Percentiles rank a stretch among this genome's conserved stretches.
These are phyloP conservation scores for Acheta domesticus DNA, from an alignment of 2,888 invertebrate species.

Conservation along the genomic window DNA sequence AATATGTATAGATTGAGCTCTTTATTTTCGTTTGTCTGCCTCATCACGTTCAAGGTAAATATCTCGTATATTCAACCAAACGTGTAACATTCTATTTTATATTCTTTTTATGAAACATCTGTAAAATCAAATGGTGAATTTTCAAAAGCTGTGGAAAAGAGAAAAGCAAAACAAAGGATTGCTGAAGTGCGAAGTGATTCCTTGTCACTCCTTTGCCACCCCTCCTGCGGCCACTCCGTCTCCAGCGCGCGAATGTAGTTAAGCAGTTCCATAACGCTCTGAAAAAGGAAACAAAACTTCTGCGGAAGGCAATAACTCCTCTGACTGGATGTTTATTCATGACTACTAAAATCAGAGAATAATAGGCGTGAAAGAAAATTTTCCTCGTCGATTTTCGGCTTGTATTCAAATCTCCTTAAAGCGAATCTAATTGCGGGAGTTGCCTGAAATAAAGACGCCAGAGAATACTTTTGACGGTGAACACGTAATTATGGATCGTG, in stretches of 20 bases:
- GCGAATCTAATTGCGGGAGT: background rate
- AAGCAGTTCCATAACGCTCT: constrained; percentile 4
- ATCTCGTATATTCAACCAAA: too few species aligned
- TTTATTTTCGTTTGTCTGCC: too few species aligned
- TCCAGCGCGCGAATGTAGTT: background rate
- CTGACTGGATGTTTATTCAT: background rate
- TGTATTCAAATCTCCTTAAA: constrained; percentile 18
- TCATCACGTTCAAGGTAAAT: too few species aligned
- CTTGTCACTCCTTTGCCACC: too few species aligned
- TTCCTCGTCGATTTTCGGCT: constrained; percentile 18
- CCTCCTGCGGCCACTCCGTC: background rate
- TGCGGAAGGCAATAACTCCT: background rate
- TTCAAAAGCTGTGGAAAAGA: too few species aligned
- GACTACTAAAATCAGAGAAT: constrained; percentile 9
- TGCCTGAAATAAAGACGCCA: background rate
- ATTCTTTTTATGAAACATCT: too few species aligned
- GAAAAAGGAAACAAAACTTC: constrained; percentile 18
- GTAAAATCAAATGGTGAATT: too few species aligned
- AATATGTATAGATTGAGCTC: too few species aligned
- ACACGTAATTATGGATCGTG: background rate
- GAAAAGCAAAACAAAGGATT: too few species aligned
- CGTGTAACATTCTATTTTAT: too few species aligned
- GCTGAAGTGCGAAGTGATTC: too few species aligned
- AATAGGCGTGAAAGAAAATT: constrained; percentile 18
- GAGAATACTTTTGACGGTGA: background rate